Evolutionary conservation across 2,888 invertebrate species (phyloP).

Genomic region (Leptinotarsa peninsularis): DNA sequence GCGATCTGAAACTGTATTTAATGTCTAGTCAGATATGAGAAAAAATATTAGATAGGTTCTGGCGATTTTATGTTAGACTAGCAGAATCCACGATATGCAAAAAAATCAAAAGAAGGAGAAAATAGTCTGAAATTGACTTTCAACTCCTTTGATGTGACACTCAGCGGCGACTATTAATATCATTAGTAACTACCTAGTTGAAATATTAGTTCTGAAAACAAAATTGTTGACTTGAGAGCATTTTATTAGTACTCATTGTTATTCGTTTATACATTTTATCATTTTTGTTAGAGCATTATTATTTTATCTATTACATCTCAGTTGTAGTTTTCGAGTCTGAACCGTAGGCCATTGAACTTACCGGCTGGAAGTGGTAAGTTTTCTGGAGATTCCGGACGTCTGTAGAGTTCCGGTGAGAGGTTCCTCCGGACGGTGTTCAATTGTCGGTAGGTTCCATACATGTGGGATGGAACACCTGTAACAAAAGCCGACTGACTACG

Average conservation of each 20-base stretch:
- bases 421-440: conserved; percentile 60
- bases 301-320: conserved; percentile 29
- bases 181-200: too few relatives aligned
- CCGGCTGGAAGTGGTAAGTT: conserved; percentile 51
- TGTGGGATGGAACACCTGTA: conserved; percentile 66
- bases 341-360: conserved; percentile 60
- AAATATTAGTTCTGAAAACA: background rate
- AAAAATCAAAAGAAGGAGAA: too few relatives aligned
- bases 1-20: too few relatives aligned
- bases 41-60: too few relatives aligned
- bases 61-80: too few relatives aligned
- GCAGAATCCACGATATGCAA: too few relatives aligned
- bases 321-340: conserved; percentile 51
- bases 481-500: conserved; percentile 11
- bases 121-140: too few relatives aligned
- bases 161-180: too few relatives aligned
- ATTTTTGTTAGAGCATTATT: conserved; percentile 1
- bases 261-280: conserved; percentile 6
- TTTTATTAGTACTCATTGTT: conserved; percentile 32
- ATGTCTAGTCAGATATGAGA: too few relatives aligned
- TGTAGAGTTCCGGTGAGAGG: conserved; percentile 56
- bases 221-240: background rate
- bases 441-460: conserved; percentile 68
- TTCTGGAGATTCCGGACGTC: conserved; percentile 59
- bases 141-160: too few relatives aligned